phyloP scores from a whole-genome alignment of 2,888 invertebrate genomes.

The Limnephilus rhombicus region DNA sequence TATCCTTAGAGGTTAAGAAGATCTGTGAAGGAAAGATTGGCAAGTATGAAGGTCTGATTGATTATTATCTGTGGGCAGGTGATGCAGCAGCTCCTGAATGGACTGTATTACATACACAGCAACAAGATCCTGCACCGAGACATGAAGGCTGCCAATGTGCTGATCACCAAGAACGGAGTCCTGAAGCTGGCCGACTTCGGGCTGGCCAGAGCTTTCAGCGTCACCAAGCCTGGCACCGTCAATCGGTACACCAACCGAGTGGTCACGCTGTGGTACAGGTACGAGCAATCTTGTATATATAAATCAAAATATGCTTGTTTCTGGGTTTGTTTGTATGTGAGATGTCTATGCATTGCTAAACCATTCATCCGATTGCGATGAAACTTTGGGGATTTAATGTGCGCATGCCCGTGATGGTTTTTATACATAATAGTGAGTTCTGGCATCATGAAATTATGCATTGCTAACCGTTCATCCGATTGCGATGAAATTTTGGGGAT shows the following conservation, averaged over 20 bases:
- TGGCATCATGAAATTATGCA: no score
- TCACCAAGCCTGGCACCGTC: conserved; percentile 89
- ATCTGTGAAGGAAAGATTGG: no score
- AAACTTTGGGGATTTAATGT: no score
- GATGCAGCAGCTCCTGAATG: conserved; percentile 91
- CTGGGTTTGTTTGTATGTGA: no score
- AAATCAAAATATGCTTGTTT: no score
- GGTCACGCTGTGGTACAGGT: conserved; percentile 95
- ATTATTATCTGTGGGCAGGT: conserved; percentile 75
- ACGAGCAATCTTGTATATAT: neutral
- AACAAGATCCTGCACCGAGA: conserved; percentile 97
- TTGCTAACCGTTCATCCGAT: no score
- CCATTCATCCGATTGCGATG: no score
- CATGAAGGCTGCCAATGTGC: conserved; percentile 99
- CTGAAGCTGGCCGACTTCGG: conserved; percentile 99
- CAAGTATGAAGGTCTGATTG: neutral
- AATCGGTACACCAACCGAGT: conserved; percentile 98
- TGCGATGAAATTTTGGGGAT: no score
- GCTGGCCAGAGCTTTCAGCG: conserved; percentile 94
- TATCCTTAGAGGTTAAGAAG: no score
- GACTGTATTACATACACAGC: conserved; percentile 96
- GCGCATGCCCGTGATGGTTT: no score
- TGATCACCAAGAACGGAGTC: conserved; percentile 96
- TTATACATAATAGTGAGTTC: no score
- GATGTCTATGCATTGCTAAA: no score